Evolutionary conservation across 2,888 invertebrate genomes (phyloP).

Genomic region (Macaria notata): DNA sequence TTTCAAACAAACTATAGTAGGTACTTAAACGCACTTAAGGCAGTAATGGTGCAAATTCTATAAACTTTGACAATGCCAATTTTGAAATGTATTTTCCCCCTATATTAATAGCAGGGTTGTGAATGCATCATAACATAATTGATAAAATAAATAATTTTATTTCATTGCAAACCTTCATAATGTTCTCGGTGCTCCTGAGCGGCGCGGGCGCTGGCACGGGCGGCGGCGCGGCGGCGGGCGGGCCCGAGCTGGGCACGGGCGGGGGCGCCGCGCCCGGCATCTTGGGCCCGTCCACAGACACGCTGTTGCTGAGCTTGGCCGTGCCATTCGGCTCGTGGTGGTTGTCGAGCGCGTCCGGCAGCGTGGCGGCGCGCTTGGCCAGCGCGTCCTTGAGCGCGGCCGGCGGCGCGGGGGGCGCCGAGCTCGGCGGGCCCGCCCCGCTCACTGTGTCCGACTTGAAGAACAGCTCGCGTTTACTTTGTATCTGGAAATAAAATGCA

Average conservation of each 20-base stretch:
- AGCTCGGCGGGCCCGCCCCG: constrained; percentile 66
- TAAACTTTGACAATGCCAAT: too few species aligned
- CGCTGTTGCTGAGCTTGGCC: constrained; percentile 70
- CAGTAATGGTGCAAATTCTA: too few species aligned
- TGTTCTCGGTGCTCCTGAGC: constrained; percentile 73
- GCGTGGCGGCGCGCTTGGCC: constrained; percentile 70
- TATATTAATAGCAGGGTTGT: too few species aligned
- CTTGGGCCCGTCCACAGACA: constrained; percentile 66
- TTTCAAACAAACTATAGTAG: too few species aligned
- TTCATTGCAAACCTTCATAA: constrained; percentile 62
- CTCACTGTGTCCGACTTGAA: constrained; percentile 88
- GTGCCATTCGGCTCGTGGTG: constrained; percentile 77
- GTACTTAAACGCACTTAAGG: too few species aligned
- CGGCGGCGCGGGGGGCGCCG: constrained; percentile 76
- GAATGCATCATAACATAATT: too few species aligned
- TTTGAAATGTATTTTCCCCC: too few species aligned
- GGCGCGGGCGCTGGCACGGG: constrained; percentile 53
- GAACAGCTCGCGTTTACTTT: constrained; percentile 93
- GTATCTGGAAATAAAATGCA: constrained; percentile 83
- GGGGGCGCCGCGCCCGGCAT: constrained; percentile 70
- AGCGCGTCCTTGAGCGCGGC: constrained; percentile 78
- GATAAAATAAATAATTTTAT: too few species aligned
- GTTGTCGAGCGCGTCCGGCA: constrained; percentile 72
- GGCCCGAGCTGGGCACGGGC: constrained; percentile 64
- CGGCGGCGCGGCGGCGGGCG: constrained; percentile 69